Evolutionary conservation across 1,140 invertebrate species (phyloP), one percentile per base, ranked within the genome.

Genomic region (Orchesella cincta): DNA sequence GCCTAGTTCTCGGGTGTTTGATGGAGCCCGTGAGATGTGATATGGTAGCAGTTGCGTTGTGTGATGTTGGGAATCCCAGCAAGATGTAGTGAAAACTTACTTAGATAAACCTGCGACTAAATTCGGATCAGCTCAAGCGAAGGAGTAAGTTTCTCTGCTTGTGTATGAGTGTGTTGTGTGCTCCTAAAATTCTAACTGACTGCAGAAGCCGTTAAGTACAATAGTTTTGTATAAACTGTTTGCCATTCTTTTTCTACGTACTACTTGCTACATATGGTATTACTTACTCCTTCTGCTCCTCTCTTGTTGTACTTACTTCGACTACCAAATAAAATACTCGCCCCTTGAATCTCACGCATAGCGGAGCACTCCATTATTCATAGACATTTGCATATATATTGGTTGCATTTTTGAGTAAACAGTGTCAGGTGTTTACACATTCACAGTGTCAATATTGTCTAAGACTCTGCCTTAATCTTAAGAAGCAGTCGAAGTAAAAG

Each of bases 311-410:
- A 57, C 52, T 14, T 57, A 18, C 52, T 57, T 57, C 8, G 52
- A 57, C 52, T 57, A 57, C 52, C 52, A 57, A 57, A 57, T 57
- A 57, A 57, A 57, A 57, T 57, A 23, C 52, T 67, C 28, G 62
- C 62, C n/a, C 14, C 31, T 29, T 33, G 62, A 67, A 31, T 67
- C 31, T 67, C 62, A 67, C 62, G 62, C 62, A 67, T 67, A 67
- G 62, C n/a, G 77, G 77, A 79, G 79, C 82, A 81, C 76, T 82
- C 81, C 81, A 82, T 82, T 83, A 82, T 83, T 82, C 81, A 83
- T 82, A 81, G 81, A 79, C 81, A 82, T 82, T 82, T 83, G 81
- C 81, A 83, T 83, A 83, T 83, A 82, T 83, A 83, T 83, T 83
- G 81, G 81, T 83, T 83, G 81, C 81, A 82, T 82, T 82, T 82